Conservation (phyloP, 2,888 invertebrate genomes). For the Drosophila kanekoi region DNA sequence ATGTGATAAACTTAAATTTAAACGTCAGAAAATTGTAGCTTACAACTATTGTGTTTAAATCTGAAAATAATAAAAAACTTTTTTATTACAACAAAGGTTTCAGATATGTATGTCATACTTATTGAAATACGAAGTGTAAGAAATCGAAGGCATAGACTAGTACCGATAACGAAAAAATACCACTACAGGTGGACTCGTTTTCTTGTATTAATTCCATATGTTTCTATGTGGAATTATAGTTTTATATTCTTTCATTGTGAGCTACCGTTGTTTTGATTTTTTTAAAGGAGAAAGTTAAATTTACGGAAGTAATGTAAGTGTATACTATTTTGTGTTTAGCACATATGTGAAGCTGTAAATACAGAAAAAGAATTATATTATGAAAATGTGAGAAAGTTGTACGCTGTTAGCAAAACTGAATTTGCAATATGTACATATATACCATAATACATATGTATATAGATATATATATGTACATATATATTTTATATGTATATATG, state of each 20-base stretch:
- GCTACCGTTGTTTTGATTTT: constrained; percentile 72
- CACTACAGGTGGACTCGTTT: constrained; percentile 29
- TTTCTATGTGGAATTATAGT: constrained; percentile 51
- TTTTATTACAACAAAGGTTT: neutral
- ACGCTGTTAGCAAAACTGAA: neutral
- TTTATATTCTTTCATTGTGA: constrained; percentile 62
- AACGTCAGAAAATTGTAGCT: too few relatives aligned
- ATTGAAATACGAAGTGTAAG: constrained; percentile 12
- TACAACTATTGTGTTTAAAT: too few relatives aligned
- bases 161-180: constrained; percentile 14
- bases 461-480: neutral
- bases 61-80: too few relatives aligned
- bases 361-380: neutral
- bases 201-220: constrained; percentile 50
- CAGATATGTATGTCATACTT: neutral
- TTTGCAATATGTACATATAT: neutral
- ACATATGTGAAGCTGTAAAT: neutral
- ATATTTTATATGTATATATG: neutral
- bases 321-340: constrained; percentile 10
- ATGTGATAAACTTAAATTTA: too few relatives aligned
- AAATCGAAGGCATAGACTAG: neutral
- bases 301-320: constrained; percentile 74
- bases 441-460: neutral
- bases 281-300: constrained; percentile 65
- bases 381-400: too few relatives aligned